Base-by-base conservation (phyloP, 2,888 invertebrate genomes). In the Galeruca laticollis region DNA sequence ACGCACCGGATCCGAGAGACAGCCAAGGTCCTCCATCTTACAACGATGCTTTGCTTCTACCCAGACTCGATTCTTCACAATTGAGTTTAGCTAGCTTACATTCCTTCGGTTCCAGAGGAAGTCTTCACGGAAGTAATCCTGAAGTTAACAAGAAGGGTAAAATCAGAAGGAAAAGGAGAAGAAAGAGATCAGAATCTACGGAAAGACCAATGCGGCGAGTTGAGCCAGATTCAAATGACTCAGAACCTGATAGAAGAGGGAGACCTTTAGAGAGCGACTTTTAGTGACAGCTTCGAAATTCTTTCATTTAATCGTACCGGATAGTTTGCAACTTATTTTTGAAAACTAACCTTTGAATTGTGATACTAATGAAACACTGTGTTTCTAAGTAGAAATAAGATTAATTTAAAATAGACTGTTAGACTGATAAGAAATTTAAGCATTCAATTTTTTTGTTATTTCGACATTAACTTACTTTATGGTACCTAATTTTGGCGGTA, bases 1-100 rank as follows among this genome's bases (percentile, higher is more conserved):
- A 90, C 79, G 89, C 91, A 21, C 90, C 92, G 6, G 92, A 92
- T 82, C 90, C 90, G 0, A 87, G 92, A 76, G 93, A 93, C 84
- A 82, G 89, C 60, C 87, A 91, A 35, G 88, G 90, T 69, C 91
- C 93, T 43, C 94, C 94, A 0, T 91, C 91, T 2, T 94, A 94
- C 79, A 91, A 90, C 77, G 94, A 93, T 85, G 94, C 94, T 37
- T 87, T 94, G 67, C 87, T 90, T 20, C 91, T 94, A 90, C 92
- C 93, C 1, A 90, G 91, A 80, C 79, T 92, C 47, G 90, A 89
- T 76, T 83, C 88, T 3, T 91, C 91, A 0, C 88, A 88, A 78
- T 88, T 89, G 76, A 84, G 82, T 72, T 75, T 85, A 60, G 78
- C 82, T 51, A 84, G 84, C 72, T 71, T 81, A 60, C 82, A 80